A percentile compares a stretch with the other conserved stretches of the same genome.
phyloP scores from a whole-genome alignment of 2,888 invertebrate genomes.

The Nebria brevicollis region DNA sequence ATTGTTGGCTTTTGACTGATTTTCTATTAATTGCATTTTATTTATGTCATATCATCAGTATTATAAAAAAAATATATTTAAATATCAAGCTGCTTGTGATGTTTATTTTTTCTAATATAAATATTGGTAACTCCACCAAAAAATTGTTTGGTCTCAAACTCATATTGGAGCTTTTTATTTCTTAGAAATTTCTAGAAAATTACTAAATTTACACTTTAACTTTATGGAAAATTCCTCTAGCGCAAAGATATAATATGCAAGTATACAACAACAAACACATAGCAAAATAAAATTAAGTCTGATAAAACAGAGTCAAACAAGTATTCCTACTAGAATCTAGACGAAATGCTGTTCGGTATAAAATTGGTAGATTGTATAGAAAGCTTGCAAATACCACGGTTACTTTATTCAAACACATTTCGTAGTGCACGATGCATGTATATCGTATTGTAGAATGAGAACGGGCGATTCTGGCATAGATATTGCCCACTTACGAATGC shows the following conservation, averaged over 20 bases:
- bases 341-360: background rate
- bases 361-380: background rate
- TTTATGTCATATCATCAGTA: no score
- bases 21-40: background rate
- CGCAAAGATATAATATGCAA: constrained; percentile 1
- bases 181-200: background rate
- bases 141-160: background rate
- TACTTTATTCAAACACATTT: background rate
- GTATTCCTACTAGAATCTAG: background rate
- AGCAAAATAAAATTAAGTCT: background rate
- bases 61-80: no score
- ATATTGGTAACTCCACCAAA: background rate
- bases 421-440: constrained; percentile 16
- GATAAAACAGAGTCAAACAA: background rate
- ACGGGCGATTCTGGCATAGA: constrained; percentile 14
- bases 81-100: no score
- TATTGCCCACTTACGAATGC: constrained; percentile 25
- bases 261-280: background rate
- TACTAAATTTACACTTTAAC: background rate
- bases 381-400: background rate
- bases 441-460: constrained; percentile 9
- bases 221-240: background rate
- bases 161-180: background rate
- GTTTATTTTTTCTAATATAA: no score
- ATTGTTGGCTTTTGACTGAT: background rate